A percentile compares a stretch with the other conserved stretches of the same genome.
Conservation (phyloP, 2,113 vertebrate genomes). For the Empidonax traillii region DNA sequence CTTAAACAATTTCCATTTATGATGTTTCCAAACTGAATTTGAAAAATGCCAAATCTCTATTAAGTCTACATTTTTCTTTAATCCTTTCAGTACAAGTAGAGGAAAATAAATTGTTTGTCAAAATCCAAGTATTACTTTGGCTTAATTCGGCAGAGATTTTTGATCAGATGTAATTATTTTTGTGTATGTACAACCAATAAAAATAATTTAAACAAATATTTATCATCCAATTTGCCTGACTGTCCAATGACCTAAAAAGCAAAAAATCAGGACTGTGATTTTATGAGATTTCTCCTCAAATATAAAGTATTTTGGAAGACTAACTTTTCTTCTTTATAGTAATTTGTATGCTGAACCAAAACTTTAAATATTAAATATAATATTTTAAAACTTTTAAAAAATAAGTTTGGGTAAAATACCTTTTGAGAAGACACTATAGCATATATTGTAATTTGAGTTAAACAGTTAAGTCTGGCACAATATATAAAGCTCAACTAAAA, state of each 20-base stretch:
- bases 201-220: not conserved
- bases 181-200: not conserved
- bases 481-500: not conserved
- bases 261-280: not conserved
- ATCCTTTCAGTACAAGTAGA: not conserved
- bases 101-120: not conserved
- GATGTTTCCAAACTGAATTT: not conserved
- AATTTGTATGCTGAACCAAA: not conserved
- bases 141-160: not conserved
- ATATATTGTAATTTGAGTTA: not conserved
- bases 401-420: not conserved
- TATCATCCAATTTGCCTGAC: not conserved
- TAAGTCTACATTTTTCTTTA: not conserved
- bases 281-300: not conserved
- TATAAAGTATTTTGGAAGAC: not conserved
- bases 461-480: not conserved
- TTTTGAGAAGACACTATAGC: not conserved
- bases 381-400: not conserved
- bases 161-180: not conserved
- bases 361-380: not conserved
- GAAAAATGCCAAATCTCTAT: not conserved
- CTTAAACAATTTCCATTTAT: not conserved
- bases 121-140: not conserved
- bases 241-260: not conserved
- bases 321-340: not conserved